Evolutionary conservation across 2,797 vertebrate species (phyloP).

Genomic region (Bradypus variegatus): DNA sequence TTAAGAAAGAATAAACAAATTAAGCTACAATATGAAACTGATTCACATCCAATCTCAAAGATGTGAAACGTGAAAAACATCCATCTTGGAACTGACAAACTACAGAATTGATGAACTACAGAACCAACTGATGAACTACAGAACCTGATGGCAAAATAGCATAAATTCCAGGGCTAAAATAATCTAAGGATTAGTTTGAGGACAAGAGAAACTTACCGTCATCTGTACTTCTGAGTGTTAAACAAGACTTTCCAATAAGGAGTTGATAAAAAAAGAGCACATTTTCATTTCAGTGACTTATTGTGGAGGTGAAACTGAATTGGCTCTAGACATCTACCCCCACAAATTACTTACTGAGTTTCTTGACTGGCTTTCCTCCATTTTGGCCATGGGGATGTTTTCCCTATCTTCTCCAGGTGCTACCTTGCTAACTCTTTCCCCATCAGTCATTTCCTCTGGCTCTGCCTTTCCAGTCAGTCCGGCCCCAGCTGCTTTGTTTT

Average conservation of each 20-base stretch:
- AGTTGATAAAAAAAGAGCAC: neutral
- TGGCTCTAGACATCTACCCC: neutral
- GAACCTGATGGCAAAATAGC: conserved; percentile 6
- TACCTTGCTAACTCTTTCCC: neutral
- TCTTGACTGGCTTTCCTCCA: conserved; percentile 33
- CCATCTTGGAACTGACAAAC: neutral
- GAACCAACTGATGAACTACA: neutral
- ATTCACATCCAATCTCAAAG: neutral
- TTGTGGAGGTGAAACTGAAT: neutral
- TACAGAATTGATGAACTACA: neutral
- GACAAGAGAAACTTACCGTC: neutral
- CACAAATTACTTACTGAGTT: conserved; percentile 59
- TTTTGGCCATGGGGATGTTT: neutral
- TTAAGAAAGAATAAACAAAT: neutral
- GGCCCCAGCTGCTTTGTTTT: neutral
- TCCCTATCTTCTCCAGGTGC: neutral
- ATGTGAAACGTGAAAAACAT: neutral
- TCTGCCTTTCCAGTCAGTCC: neutral
- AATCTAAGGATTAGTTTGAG: neutral
- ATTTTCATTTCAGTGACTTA: neutral
- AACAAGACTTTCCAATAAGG: neutral
- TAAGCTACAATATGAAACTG: neutral
- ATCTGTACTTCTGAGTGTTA: neutral
- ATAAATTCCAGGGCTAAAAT: neutral
- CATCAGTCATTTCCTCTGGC: neutral